These are phyloP conservation scores for Trididemnum clinides DNA, from an alignment of 23 tunicate species.

Conservation along the genomic window DNA sequence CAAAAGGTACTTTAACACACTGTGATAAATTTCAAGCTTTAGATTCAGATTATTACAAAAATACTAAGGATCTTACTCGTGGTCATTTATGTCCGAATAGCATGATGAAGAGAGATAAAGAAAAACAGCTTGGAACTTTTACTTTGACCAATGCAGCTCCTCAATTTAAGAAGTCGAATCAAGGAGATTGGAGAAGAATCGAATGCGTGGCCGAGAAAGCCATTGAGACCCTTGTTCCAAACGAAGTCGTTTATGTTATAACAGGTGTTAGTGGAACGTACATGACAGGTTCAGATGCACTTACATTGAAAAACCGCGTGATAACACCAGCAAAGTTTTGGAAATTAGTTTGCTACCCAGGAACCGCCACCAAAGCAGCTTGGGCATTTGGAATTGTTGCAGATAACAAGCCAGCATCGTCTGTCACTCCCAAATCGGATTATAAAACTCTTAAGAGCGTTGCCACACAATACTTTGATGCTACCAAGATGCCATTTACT, in stretches of 20 bases:
- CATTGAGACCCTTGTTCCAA: slow-evolving; percentile 54
- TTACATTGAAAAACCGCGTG: slow-evolving; percentile 50
- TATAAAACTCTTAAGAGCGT: slow-evolving; percentile 50
- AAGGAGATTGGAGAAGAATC: slow-evolving; percentile 69
- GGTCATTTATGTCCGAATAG: slow-evolving; percentile 92
- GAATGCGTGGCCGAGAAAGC: slow-evolving; percentile 79
- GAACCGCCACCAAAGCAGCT: slow-evolving; percentile 37
- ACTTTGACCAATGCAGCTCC: slow-evolving; percentile 99
- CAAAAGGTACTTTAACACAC: background rate
- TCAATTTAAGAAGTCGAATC: slow-evolving; percentile 75
- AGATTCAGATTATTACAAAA: slow-evolving; percentile 66
- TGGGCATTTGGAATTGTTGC: slow-evolving; percentile 77
- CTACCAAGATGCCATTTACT: slow-evolving; percentile 54
- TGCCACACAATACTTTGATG: slow-evolving; percentile 47
- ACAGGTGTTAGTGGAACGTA: slow-evolving; percentile 84
- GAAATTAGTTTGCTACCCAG: slow-evolving; percentile 96
- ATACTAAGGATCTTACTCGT: slow-evolving; percentile 59
- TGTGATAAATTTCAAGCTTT: slow-evolving; percentile 75
- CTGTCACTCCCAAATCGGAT: background rate
- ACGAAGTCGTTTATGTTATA: slow-evolving; percentile 72
- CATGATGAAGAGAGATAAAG: slow-evolving; percentile 63
- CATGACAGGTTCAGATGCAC: no score
- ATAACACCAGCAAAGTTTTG: slow-evolving; percentile 79
- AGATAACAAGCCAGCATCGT: slow-evolving; percentile 25
- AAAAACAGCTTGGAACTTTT: slow-evolving; percentile 79